These are phyloP conservation scores for Callinectes sapidus DNA, from an alignment of 2,888 invertebrate genomes.

Conservation along the genomic window DNA sequence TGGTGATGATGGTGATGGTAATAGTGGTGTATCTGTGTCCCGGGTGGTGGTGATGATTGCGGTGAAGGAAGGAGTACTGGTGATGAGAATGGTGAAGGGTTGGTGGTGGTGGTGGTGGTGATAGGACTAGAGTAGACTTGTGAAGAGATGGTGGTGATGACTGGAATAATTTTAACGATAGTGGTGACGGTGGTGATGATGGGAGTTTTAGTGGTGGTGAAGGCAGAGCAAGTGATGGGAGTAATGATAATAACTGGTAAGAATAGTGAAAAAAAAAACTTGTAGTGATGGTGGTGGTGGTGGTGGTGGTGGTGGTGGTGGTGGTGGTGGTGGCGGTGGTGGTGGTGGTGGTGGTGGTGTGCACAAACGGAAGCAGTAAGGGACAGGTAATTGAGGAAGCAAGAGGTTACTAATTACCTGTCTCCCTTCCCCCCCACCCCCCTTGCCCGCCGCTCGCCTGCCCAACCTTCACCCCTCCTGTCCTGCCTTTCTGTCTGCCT, in stretches of 20 bases:
- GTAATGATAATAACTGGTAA: not conserved
- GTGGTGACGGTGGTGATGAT: not conserved
- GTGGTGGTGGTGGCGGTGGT: not conserved
- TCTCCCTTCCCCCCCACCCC: not conserved
- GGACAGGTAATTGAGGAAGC: conserved; percentile 27
- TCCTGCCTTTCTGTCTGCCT: not conserved
- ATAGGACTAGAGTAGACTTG: not conserved
- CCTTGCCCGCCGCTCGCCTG: not conserved
- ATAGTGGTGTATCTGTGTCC: not conserved
- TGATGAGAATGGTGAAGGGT: not conserved
- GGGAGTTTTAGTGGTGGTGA: not conserved
- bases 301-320: not conserved
- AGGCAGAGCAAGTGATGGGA: not conserved
- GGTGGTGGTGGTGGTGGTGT: not conserved
- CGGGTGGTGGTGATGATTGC: not conserved
- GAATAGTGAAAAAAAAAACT: too few relatives aligned
- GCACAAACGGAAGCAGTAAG: not conserved
- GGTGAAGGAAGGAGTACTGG: not conserved
- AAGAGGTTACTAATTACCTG: conserved; percentile 12
- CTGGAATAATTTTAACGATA: not conserved
- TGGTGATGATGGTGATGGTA: not conserved
- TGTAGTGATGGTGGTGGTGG: not conserved
- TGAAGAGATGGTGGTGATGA: not conserved
- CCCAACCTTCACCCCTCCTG: not conserved
- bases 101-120: not conserved